These are phyloP conservation scores for Zalophus californianus DNA, from an alignment of 2,797 vertebrate species.

Conservation along the genomic window DNA sequence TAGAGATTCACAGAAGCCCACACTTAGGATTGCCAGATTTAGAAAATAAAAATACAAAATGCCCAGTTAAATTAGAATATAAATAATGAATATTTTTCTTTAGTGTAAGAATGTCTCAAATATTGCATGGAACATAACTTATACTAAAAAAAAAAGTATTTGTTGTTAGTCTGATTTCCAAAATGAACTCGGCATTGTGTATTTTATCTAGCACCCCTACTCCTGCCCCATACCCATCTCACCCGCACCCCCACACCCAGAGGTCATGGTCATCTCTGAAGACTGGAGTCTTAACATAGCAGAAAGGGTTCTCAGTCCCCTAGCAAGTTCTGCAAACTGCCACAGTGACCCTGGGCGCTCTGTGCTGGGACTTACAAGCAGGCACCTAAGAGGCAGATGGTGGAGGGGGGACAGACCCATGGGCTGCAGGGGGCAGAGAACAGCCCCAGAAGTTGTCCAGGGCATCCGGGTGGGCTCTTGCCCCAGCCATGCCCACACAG, in stretches of 20 bases:
- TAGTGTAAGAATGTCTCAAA: background rate
- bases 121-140: background rate
- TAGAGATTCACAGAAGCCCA: background rate
- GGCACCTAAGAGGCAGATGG: background rate
- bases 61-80: background rate
- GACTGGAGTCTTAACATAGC: background rate
- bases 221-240: too few relatives aligned
- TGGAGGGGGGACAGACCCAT: background rate
- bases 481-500: accelerated
- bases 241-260: background rate
- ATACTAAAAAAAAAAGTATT: background rate
- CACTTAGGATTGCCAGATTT: background rate
- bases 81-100: background rate
- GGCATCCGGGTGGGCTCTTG: background rate
- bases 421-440: background rate
- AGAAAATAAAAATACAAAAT: background rate
- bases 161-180: background rate
- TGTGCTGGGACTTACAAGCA: background rate
- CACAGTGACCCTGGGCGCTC: background rate
- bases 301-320: background rate
- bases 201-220: background rate
- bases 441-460: too few relatives aligned
- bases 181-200: background rate
- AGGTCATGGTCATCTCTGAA: background rate
- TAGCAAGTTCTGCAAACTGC: background rate